A percentile compares a stretch with the other conserved stretches of the same genome.
Evolutionary conservation across 2,888 invertebrate genomes (phyloP).

Genomic region (Tethea ocularis): DNA sequence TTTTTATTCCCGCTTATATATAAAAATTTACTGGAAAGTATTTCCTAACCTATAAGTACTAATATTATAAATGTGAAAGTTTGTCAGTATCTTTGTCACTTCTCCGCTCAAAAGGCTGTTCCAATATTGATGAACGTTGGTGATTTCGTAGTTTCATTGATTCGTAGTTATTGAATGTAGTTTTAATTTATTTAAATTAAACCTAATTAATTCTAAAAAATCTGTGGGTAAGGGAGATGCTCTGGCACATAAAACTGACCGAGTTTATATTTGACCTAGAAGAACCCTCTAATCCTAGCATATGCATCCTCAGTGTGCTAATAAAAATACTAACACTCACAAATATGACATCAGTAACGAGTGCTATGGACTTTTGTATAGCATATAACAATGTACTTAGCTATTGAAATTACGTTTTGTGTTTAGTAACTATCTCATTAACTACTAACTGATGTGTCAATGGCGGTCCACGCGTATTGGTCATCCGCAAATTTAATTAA

Average conservation of each 20-base stretch:
- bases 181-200: no score
- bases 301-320: constrained; percentile 16
- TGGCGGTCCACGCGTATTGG: constrained; percentile 19
- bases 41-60: no score
- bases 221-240: no score
- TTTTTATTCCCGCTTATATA: no score
- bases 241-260: background rate
- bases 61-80: no score
- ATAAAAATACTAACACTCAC: constrained; percentile 53
- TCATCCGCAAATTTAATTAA: constrained; percentile 25
- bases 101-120: no score
- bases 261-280: background rate
- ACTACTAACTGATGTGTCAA: constrained; percentile 24
- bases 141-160: no score
- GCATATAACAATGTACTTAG: constrained; percentile 54
- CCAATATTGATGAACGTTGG: no score
- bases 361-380: constrained; percentile 44
- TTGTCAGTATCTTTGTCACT: no score
- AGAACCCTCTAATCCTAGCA: background rate
- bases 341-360: constrained; percentile 57
- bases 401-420: constrained; percentile 53
- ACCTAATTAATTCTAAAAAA: no score
- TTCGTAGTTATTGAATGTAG: no score
- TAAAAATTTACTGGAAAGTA: no score
- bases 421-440: constrained; percentile 67